Evolutionary conservation across 2,113 vertebrate genomes (phyloP).

Genomic region (Sisor rabdophorus): DNA sequence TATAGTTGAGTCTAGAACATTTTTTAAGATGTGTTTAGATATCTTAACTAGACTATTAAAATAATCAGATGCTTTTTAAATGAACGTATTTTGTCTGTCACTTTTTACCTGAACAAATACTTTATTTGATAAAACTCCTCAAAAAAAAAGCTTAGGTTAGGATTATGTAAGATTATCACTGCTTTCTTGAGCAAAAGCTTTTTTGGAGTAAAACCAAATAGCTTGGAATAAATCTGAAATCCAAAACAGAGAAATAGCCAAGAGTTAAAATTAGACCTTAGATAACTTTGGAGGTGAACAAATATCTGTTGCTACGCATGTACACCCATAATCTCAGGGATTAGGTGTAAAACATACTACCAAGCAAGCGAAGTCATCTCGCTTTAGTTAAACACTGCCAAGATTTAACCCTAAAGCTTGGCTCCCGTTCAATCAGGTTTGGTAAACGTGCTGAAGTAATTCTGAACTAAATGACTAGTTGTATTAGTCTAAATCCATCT

Average conservation of each 20-base stretch:
- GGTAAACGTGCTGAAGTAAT: slow-evolving; percentile 62
- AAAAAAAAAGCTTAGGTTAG: slow-evolving; percentile 57
- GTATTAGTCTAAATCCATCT: slow-evolving; percentile 59
- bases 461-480: slow-evolving; percentile 69
- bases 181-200: slow-evolving; percentile 62
- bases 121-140: slow-evolving; percentile 52
- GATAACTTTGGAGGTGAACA: not conserved
- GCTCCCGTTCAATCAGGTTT: slow-evolving; percentile 54
- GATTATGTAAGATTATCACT: slow-evolving; percentile 59
- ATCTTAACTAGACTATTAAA: not conserved
- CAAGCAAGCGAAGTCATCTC: not conserved
- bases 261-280: slow-evolving; percentile 17
- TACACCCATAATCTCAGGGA: not conserved
- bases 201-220: slow-evolving; percentile 63
- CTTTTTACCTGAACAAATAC: slow-evolving; percentile 24
- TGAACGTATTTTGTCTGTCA: not conserved
- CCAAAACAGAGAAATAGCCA: not conserved
- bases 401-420: slow-evolving; percentile 50
- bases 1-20: slow-evolving; percentile 59
- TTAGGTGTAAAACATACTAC: not conserved
- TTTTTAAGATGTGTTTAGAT: not conserved
- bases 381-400: slow-evolving; percentile 17
- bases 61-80: not conserved
- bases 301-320: slow-evolving; percentile 6
- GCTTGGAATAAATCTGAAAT: slow-evolving; percentile 48